Base-by-base conservation (phyloP, 2,888 invertebrate species). In the Patella caerulea region DNA sequence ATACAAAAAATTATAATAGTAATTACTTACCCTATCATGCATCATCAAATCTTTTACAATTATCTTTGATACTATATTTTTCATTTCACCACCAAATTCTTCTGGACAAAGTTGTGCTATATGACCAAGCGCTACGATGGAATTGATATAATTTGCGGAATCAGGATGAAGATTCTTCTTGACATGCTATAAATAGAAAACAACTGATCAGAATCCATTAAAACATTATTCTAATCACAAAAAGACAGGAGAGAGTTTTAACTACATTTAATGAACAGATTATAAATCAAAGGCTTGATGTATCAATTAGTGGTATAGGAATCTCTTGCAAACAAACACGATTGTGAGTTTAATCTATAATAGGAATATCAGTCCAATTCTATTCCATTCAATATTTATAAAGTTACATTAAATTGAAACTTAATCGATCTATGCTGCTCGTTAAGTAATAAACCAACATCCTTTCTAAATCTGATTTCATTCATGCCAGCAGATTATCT, bases 21-120 rank as follows among this genome's bases (percentile, higher is more conserved):
- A n/a, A n/a, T n/a, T 14, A 82, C 91, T 84, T 85, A 92, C 92
- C 88, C 90, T 86, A 81, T 93, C 92, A 76, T 92, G 92, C 84
- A 98, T 98, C 74, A 99, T 92, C 17, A 98, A 93, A 90, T 98
- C 98, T 92, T 98, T 98, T 1, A 98, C 98, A 91, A 99, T 96
- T 94, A 90, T 92, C 53, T 98, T 95, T 4, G 98, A 97, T 75
- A 99, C 96, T 89, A 98, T 96, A 90, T 96, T 96, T 93, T 98
- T 98, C 87, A 98, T 96, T 91, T 96, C 96, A 82, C 96, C 94
- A 77, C 96, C 95, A 93, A 97, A 98, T 89, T 95, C 95, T 84
- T 96, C 95, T 0, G 98, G 97, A 92, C 97, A 94, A 91, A 97
- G 95, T 91, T 95, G 96, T 0, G 98, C 97, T 87, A 99, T 96